phyloP scores from a whole-genome alignment of 2,113 vertebrate species.

The Myodes glareolus region DNA sequence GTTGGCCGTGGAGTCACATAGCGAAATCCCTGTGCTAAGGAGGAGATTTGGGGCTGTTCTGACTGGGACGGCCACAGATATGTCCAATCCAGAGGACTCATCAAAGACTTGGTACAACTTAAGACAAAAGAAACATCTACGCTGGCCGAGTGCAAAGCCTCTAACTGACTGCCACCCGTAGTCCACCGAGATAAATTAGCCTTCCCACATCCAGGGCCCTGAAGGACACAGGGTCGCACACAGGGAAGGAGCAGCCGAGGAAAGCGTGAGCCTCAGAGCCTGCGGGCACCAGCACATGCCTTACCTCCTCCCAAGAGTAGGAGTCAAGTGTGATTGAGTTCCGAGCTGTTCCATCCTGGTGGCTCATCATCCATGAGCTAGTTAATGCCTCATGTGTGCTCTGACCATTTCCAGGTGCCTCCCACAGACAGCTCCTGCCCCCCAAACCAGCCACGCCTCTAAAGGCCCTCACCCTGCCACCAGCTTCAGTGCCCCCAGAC shows the following conservation, averaged over 20 bases:
- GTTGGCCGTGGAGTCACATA: neutral
- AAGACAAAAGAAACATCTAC: neutral
- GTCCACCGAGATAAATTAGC: neutral
- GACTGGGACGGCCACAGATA: neutral
- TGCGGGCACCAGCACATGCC: no score
- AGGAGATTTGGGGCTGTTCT: neutral
- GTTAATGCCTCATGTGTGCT: neutral
- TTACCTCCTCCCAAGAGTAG: neutral
- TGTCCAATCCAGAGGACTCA: neutral
- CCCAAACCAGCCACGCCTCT: neutral
- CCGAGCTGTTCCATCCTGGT: neutral
- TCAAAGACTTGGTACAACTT: neutral
- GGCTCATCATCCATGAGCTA: neutral
- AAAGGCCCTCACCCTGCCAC: neutral
- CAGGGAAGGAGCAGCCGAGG: neutral
- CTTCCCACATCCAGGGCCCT: neutral
- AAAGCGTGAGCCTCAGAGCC: rapidly evolving
- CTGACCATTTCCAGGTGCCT: neutral
- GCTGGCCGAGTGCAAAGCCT: neutral
- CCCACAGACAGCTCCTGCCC: neutral
- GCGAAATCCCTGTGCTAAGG: neutral
- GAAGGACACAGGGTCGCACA: neutral
- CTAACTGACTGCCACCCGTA: neutral
- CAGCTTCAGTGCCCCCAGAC: neutral
- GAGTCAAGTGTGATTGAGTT: neutral